phyloP scores from a whole-genome alignment of 2,797 vertebrate genomes.

The Sebastes iracundus region DNA sequence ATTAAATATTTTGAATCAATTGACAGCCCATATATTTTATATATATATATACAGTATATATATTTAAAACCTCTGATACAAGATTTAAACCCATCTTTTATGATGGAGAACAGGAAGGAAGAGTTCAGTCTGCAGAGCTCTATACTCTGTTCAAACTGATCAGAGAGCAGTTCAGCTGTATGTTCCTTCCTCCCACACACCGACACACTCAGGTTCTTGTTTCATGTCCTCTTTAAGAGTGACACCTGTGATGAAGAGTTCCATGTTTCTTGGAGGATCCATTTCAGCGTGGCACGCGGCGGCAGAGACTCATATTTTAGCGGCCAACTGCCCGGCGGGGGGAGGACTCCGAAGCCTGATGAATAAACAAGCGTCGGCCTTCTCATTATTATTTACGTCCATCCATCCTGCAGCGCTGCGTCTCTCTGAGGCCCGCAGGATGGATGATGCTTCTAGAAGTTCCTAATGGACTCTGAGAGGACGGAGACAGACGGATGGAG shows the following conservation, averaged over 20 bases:
- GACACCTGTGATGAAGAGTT: slow-evolving; percentile 70
- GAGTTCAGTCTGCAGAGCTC: background rate
- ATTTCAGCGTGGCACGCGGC: slow-evolving; percentile 45
- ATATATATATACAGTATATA: background rate
- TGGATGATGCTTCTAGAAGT: slow-evolving; percentile 44
- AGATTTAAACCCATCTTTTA: background rate
- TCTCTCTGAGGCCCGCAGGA: slow-evolving; percentile 17
- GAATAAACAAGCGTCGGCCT: slow-evolving; percentile 67
- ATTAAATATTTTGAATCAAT: too few relatives aligned
- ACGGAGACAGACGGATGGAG: slow-evolving; percentile 33
- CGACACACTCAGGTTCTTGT: slow-evolving; percentile 13
- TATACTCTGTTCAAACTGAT: background rate
- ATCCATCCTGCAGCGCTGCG: slow-evolving; percentile 20
- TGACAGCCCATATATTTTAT: too few relatives aligned
- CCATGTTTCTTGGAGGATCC: slow-evolving; percentile 53
- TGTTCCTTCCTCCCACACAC: background rate
- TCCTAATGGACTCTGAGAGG: slow-evolving; percentile 50
- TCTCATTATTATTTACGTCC: slow-evolving; percentile 65
- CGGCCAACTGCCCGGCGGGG: slow-evolving; percentile 41
- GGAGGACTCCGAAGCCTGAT: slow-evolving; percentile 14
- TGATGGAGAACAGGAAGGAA: background rate
- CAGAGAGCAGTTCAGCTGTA: background rate
- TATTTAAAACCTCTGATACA: background rate
- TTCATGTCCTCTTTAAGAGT: slow-evolving; percentile 44
- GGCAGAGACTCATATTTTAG: slow-evolving; percentile 66